Evolutionary conservation across 2,888 invertebrate genomes (phyloP), one percentile per base, ranked within the genome.

Genomic region (Agelastica alni): DNA sequence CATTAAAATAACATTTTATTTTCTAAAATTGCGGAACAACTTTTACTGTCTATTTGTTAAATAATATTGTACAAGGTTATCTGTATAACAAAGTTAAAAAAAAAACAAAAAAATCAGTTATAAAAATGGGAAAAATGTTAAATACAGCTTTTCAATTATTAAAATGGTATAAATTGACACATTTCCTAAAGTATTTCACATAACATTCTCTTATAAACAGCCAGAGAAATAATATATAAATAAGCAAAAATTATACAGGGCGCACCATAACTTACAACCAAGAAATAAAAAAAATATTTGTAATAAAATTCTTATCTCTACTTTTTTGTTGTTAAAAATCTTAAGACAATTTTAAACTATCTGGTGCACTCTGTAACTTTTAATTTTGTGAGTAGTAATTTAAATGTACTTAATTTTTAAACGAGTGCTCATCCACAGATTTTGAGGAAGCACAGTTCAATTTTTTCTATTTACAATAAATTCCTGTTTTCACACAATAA

Each of bases 1-100:
- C 51, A 51, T 65, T 64, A 66, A 66, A 66, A 66, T 66, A 66
- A 66, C 65, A 64, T 64, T 66, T 65, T 66, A 66, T 65, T 66
- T 60, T 65, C 64, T 65, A 65, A 62, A 61, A 63, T 62, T 60
- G 60, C 59, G 58, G 64, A 63, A 66, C 65, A 65, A 64, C 61
- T 47, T 57, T 65, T 63, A 64, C 62, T 61, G 58, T 60, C 53
- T 62, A 62, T 56, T 58, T 56, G 55, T 62, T 61, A 62, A 61
- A 52, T 51, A 41, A 58, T 56, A 56, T 59, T 58, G 51, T 59
- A 58, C 56, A 59, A 58, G 53, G 22, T 42, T 31, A 42, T 42
- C 47, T 59, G 31, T 55, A 45, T 54, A 61, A 57, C 53, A 57
- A 56, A 57, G 31, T 53, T 45, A 34, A 47, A 54, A 53, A 49